Conservation (phyloP, 2,797 vertebrate genomes). For the Agapornis canus region DNA sequence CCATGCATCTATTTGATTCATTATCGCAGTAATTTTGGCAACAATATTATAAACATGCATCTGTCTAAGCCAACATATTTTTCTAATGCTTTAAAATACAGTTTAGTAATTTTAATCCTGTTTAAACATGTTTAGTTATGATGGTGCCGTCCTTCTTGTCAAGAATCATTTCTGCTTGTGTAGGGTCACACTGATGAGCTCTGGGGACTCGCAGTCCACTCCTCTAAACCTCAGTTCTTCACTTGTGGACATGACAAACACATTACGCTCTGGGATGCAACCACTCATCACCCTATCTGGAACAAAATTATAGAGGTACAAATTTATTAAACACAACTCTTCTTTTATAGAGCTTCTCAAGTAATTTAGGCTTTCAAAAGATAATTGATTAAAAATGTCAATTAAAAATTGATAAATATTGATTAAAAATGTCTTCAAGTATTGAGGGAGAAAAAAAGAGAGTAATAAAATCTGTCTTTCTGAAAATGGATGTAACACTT, state of each 20-base stretch:
- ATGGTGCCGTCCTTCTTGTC: not conserved
- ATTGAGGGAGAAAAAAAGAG: not conserved
- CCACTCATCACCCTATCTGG: constrained; percentile 90
- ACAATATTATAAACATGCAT: not conserved
- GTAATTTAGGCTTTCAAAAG: not conserved
- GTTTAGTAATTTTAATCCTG: not conserved
- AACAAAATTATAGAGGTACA: constrained; percentile 91
- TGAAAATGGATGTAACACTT: not conserved
- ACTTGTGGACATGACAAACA: constrained; percentile 94
- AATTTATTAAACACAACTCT: not conserved
- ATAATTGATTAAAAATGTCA: not conserved
- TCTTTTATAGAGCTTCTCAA: not conserved
- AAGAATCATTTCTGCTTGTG: constrained; percentile 1
- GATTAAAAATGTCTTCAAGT: not conserved
- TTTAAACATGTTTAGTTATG: not conserved
- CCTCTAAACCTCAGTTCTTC: constrained; percentile 89
- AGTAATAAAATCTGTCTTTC: not conserved
- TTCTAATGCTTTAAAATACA: not conserved
- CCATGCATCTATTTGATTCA: not conserved
- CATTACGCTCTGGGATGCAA: constrained; percentile 92
- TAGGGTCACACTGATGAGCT: constrained; percentile 97
- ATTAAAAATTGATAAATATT: too few relatives aligned
- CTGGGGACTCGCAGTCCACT: constrained; percentile 93
- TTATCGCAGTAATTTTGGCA: not conserved
- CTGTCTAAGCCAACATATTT: not conserved